These are phyloP conservation scores for Turnix velox DNA, from an alignment of 2,113 vertebrate genomes.

Conservation along the genomic window DNA sequence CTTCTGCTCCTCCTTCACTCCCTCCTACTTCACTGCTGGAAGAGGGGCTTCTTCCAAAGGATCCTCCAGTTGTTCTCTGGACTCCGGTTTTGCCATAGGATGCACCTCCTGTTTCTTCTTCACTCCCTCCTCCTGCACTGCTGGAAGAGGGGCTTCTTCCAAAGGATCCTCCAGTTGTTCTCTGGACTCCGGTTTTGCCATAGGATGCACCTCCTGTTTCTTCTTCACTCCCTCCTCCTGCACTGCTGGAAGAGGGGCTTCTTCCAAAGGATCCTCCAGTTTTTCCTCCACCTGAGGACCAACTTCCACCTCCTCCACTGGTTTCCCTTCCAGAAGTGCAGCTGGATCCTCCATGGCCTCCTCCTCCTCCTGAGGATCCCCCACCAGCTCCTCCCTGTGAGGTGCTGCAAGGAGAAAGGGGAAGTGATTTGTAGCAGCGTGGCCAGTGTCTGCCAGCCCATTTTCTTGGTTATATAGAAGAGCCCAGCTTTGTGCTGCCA, in stretches of 20 bases:
- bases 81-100: no score
- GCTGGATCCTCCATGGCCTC: background rate
- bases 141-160: no score
- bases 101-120: no score
- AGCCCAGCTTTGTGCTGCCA: background rate
- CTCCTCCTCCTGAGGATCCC: conserved; percentile 22
- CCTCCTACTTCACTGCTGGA: no score
- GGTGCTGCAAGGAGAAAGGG: background rate
- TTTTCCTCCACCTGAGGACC: conserved; percentile 22
- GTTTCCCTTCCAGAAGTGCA: conserved; percentile 2
- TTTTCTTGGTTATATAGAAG: no score
- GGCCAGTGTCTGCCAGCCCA: background rate
- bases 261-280: background rate
- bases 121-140: no score
- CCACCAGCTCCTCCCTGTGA: conserved; percentile 22
- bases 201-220: no score
- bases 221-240: background rate
- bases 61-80: no score
- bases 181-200: no score
- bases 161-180: no score
- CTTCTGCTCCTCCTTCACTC: no score
- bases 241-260: background rate
- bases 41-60: no score
- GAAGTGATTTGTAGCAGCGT: rapidly evolving
- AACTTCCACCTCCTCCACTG: background rate